These are phyloP conservation scores for Papilio protenor DNA, from an alignment of 2,888 invertebrate genomes.

Conservation along the genomic window DNA sequence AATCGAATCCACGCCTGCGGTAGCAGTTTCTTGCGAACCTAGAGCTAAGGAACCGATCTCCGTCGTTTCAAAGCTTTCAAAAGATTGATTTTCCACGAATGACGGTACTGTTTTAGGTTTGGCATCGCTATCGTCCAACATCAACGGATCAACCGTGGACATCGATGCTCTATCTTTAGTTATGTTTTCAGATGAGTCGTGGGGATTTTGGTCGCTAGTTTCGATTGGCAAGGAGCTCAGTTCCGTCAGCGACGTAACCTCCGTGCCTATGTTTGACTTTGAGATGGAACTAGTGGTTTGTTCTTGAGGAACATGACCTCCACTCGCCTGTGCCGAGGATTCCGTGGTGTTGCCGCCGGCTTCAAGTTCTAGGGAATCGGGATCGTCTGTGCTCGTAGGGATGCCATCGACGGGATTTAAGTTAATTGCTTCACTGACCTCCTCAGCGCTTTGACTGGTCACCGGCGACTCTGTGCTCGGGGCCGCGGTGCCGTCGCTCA, in stretches of 20 bases:
- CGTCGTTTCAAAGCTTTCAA: slow-evolving; percentile 72
- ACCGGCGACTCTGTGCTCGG: slow-evolving; percentile 45
- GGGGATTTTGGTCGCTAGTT: slow-evolving; percentile 78
- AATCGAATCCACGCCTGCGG: slow-evolving; percentile 72
- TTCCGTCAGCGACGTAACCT: slow-evolving; percentile 74
- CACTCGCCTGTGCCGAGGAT: slow-evolving; percentile 47
- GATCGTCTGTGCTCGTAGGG: slow-evolving; percentile 37
- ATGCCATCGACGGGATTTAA: slow-evolving; percentile 37
- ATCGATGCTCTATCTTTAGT: slow-evolving; percentile 59
- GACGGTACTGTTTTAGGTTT: slow-evolving; percentile 55
- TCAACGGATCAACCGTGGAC: slow-evolving; percentile 58
- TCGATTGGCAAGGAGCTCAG: slow-evolving; percentile 76
- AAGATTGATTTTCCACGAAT: slow-evolving; percentile 57
- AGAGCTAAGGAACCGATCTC: slow-evolving; percentile 70
- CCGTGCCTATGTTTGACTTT: slow-evolving; percentile 67
- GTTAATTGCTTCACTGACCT: slow-evolving; percentile 36
- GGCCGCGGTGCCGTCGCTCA: slow-evolving; percentile 56
- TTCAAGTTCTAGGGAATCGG: slow-evolving; percentile 46
- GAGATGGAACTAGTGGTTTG: slow-evolving; percentile 60
- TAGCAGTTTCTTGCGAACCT: slow-evolving; percentile 70
- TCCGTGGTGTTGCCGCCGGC: slow-evolving; percentile 37
- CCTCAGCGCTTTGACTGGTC: slow-evolving; percentile 22
- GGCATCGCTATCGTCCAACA: slow-evolving; percentile 52
- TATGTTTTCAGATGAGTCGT: slow-evolving; percentile 63
- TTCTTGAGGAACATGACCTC: slow-evolving; percentile 55